Conservation (phyloP, 2,797 vertebrate genomes). For the Halcyon leucocephala region DNA sequence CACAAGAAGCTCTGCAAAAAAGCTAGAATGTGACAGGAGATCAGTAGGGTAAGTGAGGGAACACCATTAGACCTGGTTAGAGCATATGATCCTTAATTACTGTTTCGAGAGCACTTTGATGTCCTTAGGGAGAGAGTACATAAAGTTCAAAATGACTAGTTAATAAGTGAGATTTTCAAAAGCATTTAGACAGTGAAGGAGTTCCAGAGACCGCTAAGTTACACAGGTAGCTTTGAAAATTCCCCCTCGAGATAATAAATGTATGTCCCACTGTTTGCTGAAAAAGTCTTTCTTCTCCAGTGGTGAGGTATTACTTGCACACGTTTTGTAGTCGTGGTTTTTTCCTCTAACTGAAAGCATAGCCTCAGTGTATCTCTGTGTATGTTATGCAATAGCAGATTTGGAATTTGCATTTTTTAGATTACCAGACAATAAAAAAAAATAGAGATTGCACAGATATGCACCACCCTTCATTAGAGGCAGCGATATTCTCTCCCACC, state of each 20-base stretch:
- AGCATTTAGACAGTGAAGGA: not conserved
- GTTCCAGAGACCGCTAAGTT: slow-evolving; percentile 7
- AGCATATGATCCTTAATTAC: not conserved
- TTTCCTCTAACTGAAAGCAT: not conserved
- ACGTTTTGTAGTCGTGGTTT: not conserved
- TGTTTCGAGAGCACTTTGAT: slow-evolving; percentile 6
- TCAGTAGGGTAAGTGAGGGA: not conserved
- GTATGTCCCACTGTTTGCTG: not conserved
- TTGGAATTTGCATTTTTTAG: slow-evolving; percentile 31
- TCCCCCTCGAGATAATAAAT: not conserved
- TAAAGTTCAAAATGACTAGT: not conserved
- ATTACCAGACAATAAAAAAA: slow-evolving; percentile 21
- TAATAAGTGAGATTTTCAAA: slow-evolving; percentile 34
- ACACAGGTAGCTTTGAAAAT: not conserved
- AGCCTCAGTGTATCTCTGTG: not conserved
- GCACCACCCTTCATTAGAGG: slow-evolving; percentile 48
- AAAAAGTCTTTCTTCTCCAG: not conserved
- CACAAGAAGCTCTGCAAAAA: not conserved
- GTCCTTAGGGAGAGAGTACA: not conserved
- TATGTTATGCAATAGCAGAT: slow-evolving; percentile 13
- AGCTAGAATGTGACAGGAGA: not conserved
- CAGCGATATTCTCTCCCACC: slow-evolving; percentile 43
- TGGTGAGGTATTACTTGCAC: not conserved
- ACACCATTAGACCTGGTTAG: not conserved
- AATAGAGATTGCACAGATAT: slow-evolving; percentile 17